Evolutionary conservation across 2,113 vertebrate species (phyloP), one percentile per base, ranked within the genome.

Genomic region (Pseudorasbora parva): DNA sequence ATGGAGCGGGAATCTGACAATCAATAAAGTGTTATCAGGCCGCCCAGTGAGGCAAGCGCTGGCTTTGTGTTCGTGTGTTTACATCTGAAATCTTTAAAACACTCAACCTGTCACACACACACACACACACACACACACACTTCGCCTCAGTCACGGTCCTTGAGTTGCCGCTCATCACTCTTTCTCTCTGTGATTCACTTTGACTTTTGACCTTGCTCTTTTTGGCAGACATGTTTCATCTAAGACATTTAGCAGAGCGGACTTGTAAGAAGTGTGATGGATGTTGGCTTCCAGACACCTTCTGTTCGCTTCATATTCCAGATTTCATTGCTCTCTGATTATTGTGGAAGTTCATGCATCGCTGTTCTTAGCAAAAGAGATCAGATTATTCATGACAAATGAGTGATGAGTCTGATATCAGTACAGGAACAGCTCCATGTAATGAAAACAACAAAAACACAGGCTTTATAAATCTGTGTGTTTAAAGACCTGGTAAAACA

Each of bases 21-120:
- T 91, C 89, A 87, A 91, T 91, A 90, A 71, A 83, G 83, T 68
- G 73, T 89, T 87, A 88, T 91, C 89, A 89, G 87, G 81, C 19
- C 68, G 72, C 84, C 54, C 87, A 84, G 84, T 80, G 82, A 88
- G 86, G 89, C 72, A 15, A 88, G 81, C 10, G 8, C 37, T 66
- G 21, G 17, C n/a, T 25, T 7, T 82, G 78, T 78, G 86, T 86
- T 51, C 2, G 15, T 41, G 25, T 59, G 74, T 86, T 51, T 69
- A 41, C 49, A 33, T 69, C 43, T 74, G 25, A 19, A 54, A 64
- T 51, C 56, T 82, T 57, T 57, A 23, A 0, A 76, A 76, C 21
- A 8, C 64, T 68, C 64, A 41, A 19, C 62, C 62, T 66, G 27
- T 66, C 27, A 66, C 14, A 60, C 23, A 64, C 14, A 30, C 62